Conservation (phyloP, 1,140 invertebrate species). For the Drosophila santomea region DNA sequence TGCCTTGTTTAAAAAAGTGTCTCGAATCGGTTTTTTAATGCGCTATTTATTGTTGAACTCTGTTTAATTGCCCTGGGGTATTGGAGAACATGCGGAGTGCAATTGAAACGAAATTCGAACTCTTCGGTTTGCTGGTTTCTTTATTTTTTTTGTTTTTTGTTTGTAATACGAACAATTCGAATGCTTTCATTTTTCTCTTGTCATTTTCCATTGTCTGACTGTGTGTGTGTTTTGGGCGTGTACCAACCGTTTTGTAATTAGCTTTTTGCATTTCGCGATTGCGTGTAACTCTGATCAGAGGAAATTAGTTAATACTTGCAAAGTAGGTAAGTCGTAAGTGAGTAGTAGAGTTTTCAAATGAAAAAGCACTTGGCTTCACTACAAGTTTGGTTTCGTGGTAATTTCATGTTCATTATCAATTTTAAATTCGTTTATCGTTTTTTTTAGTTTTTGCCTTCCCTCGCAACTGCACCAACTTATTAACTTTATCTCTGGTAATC, state of each 20-base stretch:
- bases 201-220: slow-evolving; percentile 17
- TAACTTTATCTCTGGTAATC: slow-evolving; percentile 12
- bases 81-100: slow-evolving; percentile 59
- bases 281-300: slow-evolving; percentile 72
- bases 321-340: slow-evolving; percentile 63
- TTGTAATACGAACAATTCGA: slow-evolving; percentile 69
- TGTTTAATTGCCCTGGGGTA: slow-evolving; percentile 30
- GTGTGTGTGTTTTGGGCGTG: slow-evolving; percentile 26
- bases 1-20: slow-evolving; percentile 63
- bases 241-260: slow-evolving; percentile 71
- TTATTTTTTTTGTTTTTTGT: slow-evolving; percentile 35
- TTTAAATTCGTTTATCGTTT: slow-evolving; percentile 79
- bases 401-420: slow-evolving; percentile 40
- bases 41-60: slow-evolving; percentile 49
- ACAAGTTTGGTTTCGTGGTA: slow-evolving; percentile 39
- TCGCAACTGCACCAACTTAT: not conserved
- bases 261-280: slow-evolving; percentile 56
- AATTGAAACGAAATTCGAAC: slow-evolving; percentile 64
- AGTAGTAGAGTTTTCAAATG: slow-evolving; percentile 63
- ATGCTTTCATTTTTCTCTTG: slow-evolving; percentile 20
- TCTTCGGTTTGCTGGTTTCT: slow-evolving; percentile 66
- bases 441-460: slow-evolving; percentile 47
- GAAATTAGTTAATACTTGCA: slow-evolving; percentile 71
- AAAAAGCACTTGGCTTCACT: slow-evolving; percentile 55
- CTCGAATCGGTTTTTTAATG: slow-evolving; percentile 52